Evolutionary conservation across 2,888 invertebrate genomes (phyloP).

Genomic region (Cantharis rufa): DNA sequence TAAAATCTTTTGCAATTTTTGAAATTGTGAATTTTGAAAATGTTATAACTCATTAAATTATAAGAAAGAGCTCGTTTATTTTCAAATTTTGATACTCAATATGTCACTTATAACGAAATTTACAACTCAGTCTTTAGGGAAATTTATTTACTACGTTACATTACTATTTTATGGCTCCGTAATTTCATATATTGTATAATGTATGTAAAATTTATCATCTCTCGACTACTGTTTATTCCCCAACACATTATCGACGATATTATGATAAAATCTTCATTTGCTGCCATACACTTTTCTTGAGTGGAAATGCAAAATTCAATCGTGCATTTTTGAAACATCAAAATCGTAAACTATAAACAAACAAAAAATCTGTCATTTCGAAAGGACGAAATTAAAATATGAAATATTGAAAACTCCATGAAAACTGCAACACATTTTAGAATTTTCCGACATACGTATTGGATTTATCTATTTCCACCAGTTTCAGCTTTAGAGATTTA

Average conservation of each 20-base stretch:
- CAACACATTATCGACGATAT: background rate
- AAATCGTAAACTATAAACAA: background rate
- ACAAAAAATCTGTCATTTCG: background rate
- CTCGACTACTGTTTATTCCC: background rate
- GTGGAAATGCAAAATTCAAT: background rate
- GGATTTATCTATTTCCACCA: background rate
- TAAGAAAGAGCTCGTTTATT: background rate
- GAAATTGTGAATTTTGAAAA: background rate
- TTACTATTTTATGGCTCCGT: background rate
- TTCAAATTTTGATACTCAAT: conserved; percentile 8
- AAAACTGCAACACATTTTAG: background rate
- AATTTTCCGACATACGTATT: background rate
- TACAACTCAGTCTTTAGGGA: conserved; percentile 7
- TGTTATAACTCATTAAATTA: background rate
- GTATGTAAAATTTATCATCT: background rate
- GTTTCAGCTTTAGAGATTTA: background rate
- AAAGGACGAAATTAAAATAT: background rate
- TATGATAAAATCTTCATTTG: background rate
- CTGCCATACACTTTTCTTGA: background rate
- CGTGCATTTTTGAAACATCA: background rate
- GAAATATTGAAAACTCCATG: background rate
- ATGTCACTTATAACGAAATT: conserved; percentile 8
- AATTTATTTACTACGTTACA: background rate
- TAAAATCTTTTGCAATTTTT: background rate
- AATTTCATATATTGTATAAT: background rate